Evolutionary conservation across 2,888 invertebrate species (phyloP).

Genomic region (Epinotia demarniana): DNA sequence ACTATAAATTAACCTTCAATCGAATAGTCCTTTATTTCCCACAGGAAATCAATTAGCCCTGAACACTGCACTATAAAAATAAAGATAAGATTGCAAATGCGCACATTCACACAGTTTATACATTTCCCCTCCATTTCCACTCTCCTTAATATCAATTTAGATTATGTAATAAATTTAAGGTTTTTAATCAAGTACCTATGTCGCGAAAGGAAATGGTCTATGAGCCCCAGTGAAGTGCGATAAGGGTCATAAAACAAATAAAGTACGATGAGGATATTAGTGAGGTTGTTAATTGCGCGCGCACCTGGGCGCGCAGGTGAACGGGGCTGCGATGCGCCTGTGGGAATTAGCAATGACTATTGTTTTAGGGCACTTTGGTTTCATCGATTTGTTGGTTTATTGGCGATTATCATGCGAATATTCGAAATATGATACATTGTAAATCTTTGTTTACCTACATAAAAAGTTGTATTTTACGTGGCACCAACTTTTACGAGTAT

Average conservation of each 20-base stretch:
- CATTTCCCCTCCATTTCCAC: slow-evolving; percentile 58
- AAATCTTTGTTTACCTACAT: neutral
- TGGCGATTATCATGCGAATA: slow-evolving; percentile 47
- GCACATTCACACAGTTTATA: slow-evolving; percentile 71
- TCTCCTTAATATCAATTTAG: slow-evolving; percentile 69
- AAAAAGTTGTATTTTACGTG: too few species aligned
- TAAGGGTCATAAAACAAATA: slow-evolving; percentile 73
- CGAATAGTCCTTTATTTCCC: slow-evolving; percentile 57
- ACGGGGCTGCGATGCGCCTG: slow-evolving; percentile 73
- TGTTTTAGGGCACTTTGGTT: slow-evolving; percentile 49
- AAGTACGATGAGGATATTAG: slow-evolving; percentile 69
- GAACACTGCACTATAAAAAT: slow-evolving; percentile 63
- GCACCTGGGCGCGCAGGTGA: slow-evolving; percentile 83
- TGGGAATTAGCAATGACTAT: slow-evolving; percentile 63
- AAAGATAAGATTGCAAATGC: slow-evolving; percentile 69
- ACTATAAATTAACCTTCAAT: slow-evolving; percentile 35
- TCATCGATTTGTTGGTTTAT: slow-evolving; percentile 52
- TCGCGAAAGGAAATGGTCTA: slow-evolving; percentile 64
- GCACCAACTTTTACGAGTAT: neutral
- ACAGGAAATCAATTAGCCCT: slow-evolving; percentile 66
- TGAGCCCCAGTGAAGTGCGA: slow-evolving; percentile 58
- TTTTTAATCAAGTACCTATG: slow-evolving; percentile 57
- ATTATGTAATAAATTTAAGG: slow-evolving; percentile 64
- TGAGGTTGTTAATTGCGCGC: slow-evolving; percentile 78
- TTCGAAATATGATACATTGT: slow-evolving; percentile 8